phyloP scores from a whole-genome alignment of 2,888 invertebrate species.

The Xestia xanthographa region DNA sequence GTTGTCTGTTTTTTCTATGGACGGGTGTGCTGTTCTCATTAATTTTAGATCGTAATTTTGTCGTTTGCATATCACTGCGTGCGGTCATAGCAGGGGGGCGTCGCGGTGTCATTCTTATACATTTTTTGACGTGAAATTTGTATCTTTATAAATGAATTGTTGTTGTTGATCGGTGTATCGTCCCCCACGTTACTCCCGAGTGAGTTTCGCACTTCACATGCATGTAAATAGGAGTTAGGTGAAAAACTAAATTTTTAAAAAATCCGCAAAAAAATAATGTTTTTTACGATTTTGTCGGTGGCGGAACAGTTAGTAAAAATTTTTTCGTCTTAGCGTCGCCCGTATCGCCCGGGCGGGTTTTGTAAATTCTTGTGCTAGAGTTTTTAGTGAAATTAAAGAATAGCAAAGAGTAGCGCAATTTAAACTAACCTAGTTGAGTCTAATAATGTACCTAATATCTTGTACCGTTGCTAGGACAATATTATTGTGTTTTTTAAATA shows the following conservation, averaged over 20 bases:
- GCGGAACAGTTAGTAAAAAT: conserved; percentile 80
- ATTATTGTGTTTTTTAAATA: conserved; percentile 80
- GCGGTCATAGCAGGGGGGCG: conserved; percentile 77
- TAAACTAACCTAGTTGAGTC: conserved; percentile 87
- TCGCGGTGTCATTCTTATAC: conserved; percentile 75
- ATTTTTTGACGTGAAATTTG: conserved; percentile 81
- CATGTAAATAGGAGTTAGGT: conserved; percentile 86
- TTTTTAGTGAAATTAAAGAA: conserved; percentile 86
- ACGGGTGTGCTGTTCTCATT: conserved; percentile 71
- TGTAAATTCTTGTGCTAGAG: conserved; percentile 83
- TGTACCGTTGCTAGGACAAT: conserved; percentile 88
- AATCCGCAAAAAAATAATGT: conserved; percentile 83
- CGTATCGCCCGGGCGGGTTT: conserved; percentile 70
- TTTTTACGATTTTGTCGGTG: conserved; percentile 81
- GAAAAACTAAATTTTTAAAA: conserved; percentile 75
- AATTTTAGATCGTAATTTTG: conserved; percentile 84
- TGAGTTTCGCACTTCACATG: conserved; percentile 85
- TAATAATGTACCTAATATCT: conserved; percentile 86
- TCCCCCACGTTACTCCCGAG: conserved; percentile 83
- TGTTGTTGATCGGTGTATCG: conserved; percentile 79
- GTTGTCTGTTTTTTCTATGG: conserved; percentile 72
- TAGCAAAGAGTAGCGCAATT: conserved; percentile 89
- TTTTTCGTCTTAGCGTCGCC: conserved; percentile 78
- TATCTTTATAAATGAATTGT: conserved; percentile 83
- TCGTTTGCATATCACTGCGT: conserved; percentile 86